Conservation (phyloP, 2,888 invertebrate genomes). For the Mythimna lalbum region DNA sequence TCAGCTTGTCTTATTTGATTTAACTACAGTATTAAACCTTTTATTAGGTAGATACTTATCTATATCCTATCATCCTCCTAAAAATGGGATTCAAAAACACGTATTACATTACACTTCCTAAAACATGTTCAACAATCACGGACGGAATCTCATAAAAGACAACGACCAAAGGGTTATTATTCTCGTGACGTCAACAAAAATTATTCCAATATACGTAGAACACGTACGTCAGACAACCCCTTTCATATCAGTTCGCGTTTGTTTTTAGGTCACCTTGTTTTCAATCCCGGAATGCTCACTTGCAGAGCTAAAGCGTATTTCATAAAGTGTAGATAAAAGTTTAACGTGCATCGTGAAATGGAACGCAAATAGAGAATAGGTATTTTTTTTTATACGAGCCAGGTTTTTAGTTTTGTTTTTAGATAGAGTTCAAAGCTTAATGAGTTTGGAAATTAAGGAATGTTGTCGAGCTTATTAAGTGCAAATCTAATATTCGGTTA, state of each 20-base stretch:
- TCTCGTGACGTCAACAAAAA: slow-evolving; percentile 38
- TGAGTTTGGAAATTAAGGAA: background rate
- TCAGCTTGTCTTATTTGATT: background rate
- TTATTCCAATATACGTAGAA: slow-evolving; percentile 39
- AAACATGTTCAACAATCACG: slow-evolving; percentile 26
- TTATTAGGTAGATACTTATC: background rate
- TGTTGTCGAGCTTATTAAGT: background rate
- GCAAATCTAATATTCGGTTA: slow-evolving; percentile 2
- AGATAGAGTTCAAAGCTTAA: slow-evolving; percentile 5
- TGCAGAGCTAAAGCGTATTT: slow-evolving; percentile 49
- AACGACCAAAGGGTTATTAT: slow-evolving; percentile 25
- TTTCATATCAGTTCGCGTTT: slow-evolving; percentile 49
- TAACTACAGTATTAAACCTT: background rate
- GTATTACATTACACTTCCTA: slow-evolving; percentile 18
- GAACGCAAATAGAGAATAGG: slow-evolving; percentile 39
- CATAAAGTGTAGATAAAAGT: slow-evolving; percentile 52
- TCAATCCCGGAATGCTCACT: slow-evolving; percentile 43
- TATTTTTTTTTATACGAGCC: slow-evolving; percentile 30
- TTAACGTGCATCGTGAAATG: slow-evolving; percentile 48
- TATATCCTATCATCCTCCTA: background rate
- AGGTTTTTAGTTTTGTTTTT: slow-evolving; percentile 19
- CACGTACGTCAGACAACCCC: slow-evolving; percentile 44
- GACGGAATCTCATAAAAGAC: slow-evolving; percentile 23
- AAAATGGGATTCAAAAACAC: background rate
- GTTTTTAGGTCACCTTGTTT: slow-evolving; percentile 63